phyloP scores from a whole-genome alignment of 2,888 invertebrate species.

The Ypsolopha scabrella region DNA sequence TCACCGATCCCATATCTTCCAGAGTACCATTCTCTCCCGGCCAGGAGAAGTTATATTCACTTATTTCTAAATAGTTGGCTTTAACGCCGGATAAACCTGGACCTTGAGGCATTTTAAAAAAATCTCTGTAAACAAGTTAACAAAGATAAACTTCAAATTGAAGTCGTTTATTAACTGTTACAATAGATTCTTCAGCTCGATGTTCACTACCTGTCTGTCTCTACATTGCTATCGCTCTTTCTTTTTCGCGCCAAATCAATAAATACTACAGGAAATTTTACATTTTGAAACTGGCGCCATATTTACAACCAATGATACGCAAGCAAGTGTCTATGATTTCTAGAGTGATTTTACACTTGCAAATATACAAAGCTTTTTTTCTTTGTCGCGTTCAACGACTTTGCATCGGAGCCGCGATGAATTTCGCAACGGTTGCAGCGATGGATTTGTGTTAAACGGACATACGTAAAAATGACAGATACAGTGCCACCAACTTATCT shows the following conservation, averaged over 20 bases:
- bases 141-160: too few relatives aligned
- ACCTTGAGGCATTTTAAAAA: constrained; percentile 31
- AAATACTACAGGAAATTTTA: constrained; percentile 9
- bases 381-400: too few relatives aligned
- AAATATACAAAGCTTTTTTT: too few relatives aligned
- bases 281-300: constrained; percentile 8
- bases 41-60: constrained; percentile 61
- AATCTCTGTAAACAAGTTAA: background rate
- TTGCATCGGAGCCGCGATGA: too few relatives aligned
- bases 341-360: too few relatives aligned
- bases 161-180: too few relatives aligned
- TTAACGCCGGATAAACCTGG: constrained; percentile 36
- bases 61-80: constrained; percentile 47
- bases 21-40: constrained; percentile 61
- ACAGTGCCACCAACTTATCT: too few relatives aligned
- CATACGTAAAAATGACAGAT: too few relatives aligned
- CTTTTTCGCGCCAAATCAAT: constrained; percentile 43
- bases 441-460: too few relatives aligned
- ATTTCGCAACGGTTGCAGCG: too few relatives aligned
- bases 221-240: constrained; percentile 8
- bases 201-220: background rate
- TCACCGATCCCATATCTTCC: constrained; percentile 50
- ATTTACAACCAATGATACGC: background rate
- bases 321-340: too few relatives aligned
- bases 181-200: too few relatives aligned